Evolutionary conservation across 2,888 invertebrate species (phyloP), one percentile per base, ranked within the genome.

Genomic region (Athalia cordata): DNA sequence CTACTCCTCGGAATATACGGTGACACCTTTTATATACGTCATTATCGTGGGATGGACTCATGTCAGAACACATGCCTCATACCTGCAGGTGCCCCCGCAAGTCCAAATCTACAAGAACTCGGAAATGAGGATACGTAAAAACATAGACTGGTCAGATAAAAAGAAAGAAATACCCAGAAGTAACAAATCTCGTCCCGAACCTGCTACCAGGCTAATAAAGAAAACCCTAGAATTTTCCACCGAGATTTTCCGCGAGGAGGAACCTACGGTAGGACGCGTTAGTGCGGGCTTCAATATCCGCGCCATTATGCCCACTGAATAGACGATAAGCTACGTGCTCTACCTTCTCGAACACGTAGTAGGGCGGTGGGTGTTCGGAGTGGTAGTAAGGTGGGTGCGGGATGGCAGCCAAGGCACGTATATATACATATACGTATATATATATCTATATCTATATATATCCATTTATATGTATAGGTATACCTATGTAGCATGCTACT

Each of bases 251-350:
- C 52, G 55, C 50, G 29, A 29, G 29, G 29, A 29, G 29, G 29
- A 68, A n/a, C 15, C 50, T 29, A 65, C 47, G 11, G 3, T 49
- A n/a, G 50, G 52, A 52, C 50, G 29, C 52, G 68, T 55, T 55
- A 5, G 52, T 11, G 67, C 7, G 68, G 6, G 52, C 68, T 55
- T 15, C 52, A 52, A 55, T 68, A 55, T 45, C 29, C 15, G 47
- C 49, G 68, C 52, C 68, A 68, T 52, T 52, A 52, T 68, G 55
- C 68, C 55, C 68, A 7, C 9, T 68, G 72, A 72, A 72, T 59
- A 59, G 59, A 72, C 43, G 59, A 72, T 59, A 59, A 45, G 59
- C 59, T 59, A 47, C 72, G 47, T 72, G 72, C 72, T 59, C 59
- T 45, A 72, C 59, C 72, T 72, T 72, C 59, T 45, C 57, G 55